Percentiles rank a stretch among this genome's conserved stretches.
These are phyloP conservation scores for Exephanes ischioxanthus DNA, from an alignment of 2,888 invertebrate species.

Conservation along the genomic window DNA sequence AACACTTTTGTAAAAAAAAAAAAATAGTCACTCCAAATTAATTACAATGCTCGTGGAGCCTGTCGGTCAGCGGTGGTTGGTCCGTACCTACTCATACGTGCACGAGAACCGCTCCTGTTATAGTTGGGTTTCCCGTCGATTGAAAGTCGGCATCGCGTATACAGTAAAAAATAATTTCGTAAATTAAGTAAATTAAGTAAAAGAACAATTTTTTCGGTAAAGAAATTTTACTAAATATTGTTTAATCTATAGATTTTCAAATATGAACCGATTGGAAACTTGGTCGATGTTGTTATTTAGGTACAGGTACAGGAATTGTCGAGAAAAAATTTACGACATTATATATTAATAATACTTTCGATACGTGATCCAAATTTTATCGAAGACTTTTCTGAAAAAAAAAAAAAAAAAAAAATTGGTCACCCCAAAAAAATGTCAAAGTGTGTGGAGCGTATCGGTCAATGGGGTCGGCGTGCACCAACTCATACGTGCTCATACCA, in stretches of 20 bases:
- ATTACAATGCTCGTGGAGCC: background rate
- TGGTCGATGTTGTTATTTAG: too few relatives aligned
- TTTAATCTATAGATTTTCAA: too few relatives aligned
- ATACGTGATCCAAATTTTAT: background rate
- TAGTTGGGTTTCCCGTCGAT: conserved; percentile 1
- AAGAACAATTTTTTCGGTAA: too few relatives aligned
- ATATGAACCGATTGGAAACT: too few relatives aligned
- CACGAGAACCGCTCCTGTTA: conserved; percentile 23
- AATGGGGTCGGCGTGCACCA: background rate
- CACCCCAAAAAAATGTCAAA: too few relatives aligned
- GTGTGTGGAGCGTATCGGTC: background rate
- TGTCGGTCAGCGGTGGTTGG: background rate
- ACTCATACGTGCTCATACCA: conserved; percentile 10
- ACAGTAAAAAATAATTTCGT: too few relatives aligned
- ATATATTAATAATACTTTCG: background rate
- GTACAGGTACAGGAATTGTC: too few relatives aligned
- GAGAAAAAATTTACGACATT: too few relatives aligned
- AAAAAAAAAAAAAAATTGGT: too few relatives aligned
- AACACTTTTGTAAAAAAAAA: background rate
- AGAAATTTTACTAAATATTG: too few relatives aligned
- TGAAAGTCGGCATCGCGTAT: background rate
- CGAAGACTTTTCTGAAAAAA: background rate
- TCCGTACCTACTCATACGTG: background rate
- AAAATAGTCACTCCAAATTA: too few relatives aligned
- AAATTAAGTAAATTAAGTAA: too few relatives aligned